Base-by-base conservation (phyloP, 2,888 invertebrate species). In the Crocallis elinguaria region DNA sequence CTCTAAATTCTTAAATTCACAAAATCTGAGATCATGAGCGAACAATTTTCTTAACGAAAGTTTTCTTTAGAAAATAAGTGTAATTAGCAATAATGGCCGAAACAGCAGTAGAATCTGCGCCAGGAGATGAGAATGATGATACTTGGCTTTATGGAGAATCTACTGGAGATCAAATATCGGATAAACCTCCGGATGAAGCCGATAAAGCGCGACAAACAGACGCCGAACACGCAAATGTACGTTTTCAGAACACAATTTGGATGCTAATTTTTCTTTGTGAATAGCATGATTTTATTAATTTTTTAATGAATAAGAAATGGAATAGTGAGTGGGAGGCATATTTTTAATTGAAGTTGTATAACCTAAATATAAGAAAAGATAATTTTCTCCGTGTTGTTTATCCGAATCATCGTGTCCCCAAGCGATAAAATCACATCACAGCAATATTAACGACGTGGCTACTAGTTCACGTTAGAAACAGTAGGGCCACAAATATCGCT, bases 111-210 rank as follows among this genome's bases (percentile, higher is more conserved):
- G 88, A 88, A 70, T 62, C 82, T 13, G 75, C 83, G 49, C 79
- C 87, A 14, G 84, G 84, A 19, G 90, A 89, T 73, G 94, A 95
- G 82, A 96, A 95, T 84, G 97, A 97, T 79, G 97, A 97, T 90
- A 95, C 94, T 76, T 97, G 97, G 97, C 90, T 97, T 55, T 97
- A 97, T 73, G 97, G 97, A 13, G 96, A 96, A 71, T 94, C 95
- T 0, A 94, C 93, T 70, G 92, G 92, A 23, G 93, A 92, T 38
- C 81, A 78, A 56, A 46, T 50, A 37, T 58, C 59, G 8, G 76
- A 77, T 9, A 77, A 79, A 59, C 56, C 65, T 14, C 38, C 69
- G 7, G 72, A 71, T 58, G 60, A 49, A 37, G 60, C 35, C 29
- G 82, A 76, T 35, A 83, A 82, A 62, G 61, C 64, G 13, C 58